Evolutionary conservation across 2,797 vertebrate species (phyloP).

Genomic region (Centropyge bicolor): DNA sequence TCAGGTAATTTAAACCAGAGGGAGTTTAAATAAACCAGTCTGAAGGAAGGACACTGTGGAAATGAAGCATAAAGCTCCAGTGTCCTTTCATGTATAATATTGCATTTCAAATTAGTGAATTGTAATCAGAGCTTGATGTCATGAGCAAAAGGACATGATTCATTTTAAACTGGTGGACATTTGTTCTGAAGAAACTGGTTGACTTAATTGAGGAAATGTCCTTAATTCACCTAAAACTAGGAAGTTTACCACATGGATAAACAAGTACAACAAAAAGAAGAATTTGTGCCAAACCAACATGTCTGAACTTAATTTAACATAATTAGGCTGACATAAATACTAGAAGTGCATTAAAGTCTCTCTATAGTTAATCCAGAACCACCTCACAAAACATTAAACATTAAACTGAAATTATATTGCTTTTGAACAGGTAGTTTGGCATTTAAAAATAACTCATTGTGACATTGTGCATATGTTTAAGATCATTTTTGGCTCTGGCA

Average conservation of each 20-base stretch:
- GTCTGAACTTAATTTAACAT: slow-evolving; percentile 3
- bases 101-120: slow-evolving; percentile 4
- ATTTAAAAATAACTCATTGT: neutral
- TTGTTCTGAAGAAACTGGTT: neutral
- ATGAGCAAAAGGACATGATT: neutral
- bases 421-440: neutral
- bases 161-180: neutral
- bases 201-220: slow-evolving; percentile 8
- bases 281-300: neutral
- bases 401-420: neutral
- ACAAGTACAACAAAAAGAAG: neutral
- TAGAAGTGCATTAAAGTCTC: neutral
- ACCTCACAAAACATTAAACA: neutral
- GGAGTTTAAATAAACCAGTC: too few species aligned
- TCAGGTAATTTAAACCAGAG: slow-evolving; percentile 26
- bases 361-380: neutral
- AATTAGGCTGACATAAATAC: neutral
- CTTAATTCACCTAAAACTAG: neutral
- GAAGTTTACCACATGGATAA: neutral
- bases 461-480: too few species aligned
- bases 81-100: neutral
- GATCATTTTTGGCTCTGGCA: too few species aligned
- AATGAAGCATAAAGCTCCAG: neutral
- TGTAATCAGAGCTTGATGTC: neutral
- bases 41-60: neutral